phyloP scores from a whole-genome alignment of 2,113 vertebrate genomes.

The Elachura formosa region DNA sequence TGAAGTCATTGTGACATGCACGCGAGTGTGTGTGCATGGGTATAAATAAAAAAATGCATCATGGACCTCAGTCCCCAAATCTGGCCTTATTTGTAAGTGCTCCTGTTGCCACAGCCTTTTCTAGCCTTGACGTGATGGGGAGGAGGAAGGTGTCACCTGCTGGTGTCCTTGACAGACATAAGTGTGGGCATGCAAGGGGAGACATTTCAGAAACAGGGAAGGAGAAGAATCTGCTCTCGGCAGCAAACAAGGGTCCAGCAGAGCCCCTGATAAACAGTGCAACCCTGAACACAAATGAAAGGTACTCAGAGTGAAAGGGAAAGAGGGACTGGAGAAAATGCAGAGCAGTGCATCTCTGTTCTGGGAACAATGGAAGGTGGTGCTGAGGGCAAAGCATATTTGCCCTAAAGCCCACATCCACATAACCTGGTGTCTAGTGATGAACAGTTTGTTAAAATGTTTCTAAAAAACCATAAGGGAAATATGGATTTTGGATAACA shows the following conservation, averaged over 20 bases:
- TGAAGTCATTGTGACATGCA: conserved; percentile 71
- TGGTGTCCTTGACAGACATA: conserved; percentile 62
- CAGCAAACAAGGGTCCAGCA: background rate
- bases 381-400: background rate
- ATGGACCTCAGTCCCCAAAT: conserved; percentile 48
- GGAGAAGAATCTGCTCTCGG: background rate
- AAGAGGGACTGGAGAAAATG: background rate
- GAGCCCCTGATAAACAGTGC: background rate
- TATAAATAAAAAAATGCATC: conserved; percentile 79
- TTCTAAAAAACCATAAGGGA: background rate
- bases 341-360: background rate
- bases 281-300: background rate
- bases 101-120: conserved; percentile 53
- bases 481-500: rapidly evolving
- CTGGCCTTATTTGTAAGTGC: conserved; percentile 67
- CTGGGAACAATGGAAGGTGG: background rate
- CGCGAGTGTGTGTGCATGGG: conserved; percentile 54
- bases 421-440: background rate
- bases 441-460: background rate
- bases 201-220: background rate
- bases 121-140: background rate
- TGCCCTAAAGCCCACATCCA: background rate
- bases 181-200: background rate
- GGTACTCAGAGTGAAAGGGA: background rate
- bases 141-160: conserved; percentile 58